Base-by-base conservation (phyloP, 2,113 vertebrate species). In the Stegostoma tigrinum region DNA sequence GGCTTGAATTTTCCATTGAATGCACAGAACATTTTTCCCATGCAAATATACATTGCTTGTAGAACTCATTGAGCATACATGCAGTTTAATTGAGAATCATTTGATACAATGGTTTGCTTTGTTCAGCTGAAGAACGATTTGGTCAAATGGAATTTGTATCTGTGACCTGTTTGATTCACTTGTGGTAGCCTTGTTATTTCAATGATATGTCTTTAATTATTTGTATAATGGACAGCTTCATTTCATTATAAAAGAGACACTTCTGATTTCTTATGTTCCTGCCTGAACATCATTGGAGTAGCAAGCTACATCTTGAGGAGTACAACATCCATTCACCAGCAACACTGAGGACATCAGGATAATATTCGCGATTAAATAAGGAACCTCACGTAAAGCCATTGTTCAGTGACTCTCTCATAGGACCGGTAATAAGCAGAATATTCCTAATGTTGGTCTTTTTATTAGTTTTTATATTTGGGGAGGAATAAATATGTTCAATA, bases 261-360 rank as follows among this genome's bases (percentile, higher is more conserved):
- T 27, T 52, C 48, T 48, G 85, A 87, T 87, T 27, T 87, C 85
- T 45, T 87, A 52, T 87, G 85, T 87, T 87, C 85, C 85, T 87
- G 85, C 23, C 45, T 52, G 42, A 21, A 52, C 21, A 52, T 87
- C 85, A 87, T 52, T 52, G 85, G 85, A 24, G 48, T 19, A 21
- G 23, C 24, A 23, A 23, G 5, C 23, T 87, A 12, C 52, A 87
- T 87, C 1, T 85, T 14, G 42, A 23, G 17, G n/a, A 42, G 80
- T 21, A 21, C 52, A 24, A 45, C 52, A 27, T 10, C 85, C 48
- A 52, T 87, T 52, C 45, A 52, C 85, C 45, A 52, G 85, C 45
- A 52, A 19, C 45, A 52, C 45, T 52, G 23, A 45, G 21, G 7
- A 24, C 45, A 52, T 19, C 24, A 48, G 52, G 24, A 24, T 7